phyloP scores from a whole-genome alignment of 2,113 vertebrate species.

The Acanthochromis polyacanthus region DNA sequence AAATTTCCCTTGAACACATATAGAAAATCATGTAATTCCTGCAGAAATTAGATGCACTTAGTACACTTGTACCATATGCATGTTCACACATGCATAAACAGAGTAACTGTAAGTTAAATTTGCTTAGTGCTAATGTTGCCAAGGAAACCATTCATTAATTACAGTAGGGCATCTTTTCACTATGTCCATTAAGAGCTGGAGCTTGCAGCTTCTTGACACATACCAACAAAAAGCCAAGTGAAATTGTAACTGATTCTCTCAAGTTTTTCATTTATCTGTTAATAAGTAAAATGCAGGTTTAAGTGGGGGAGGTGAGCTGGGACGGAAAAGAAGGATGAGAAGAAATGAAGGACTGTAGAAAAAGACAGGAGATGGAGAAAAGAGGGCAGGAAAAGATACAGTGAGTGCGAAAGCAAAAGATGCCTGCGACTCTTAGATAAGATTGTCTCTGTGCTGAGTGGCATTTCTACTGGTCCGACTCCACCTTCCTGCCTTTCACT shows the following conservation, averaged over 20 bases:
- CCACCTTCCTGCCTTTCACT: constrained; percentile 58
- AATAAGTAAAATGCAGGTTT: constrained; percentile 8
- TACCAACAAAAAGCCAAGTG: constrained; percentile 32
- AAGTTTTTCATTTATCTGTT: constrained; percentile 37
- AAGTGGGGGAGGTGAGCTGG: background rate
- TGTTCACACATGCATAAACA: constrained; percentile 27
- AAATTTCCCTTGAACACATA: constrained; percentile 56
- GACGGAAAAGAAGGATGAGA: background rate
- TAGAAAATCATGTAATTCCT: constrained; percentile 49
- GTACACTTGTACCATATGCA: constrained; percentile 6
- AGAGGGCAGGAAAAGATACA: constrained; percentile 14
- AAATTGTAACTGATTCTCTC: constrained; percentile 28
- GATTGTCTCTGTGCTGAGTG: constrained; percentile 75
- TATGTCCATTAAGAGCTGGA: constrained; percentile 43
- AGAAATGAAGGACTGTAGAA: constrained; percentile 5
- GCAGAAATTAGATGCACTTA: constrained; percentile 32
- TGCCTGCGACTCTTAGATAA: constrained; percentile 79
- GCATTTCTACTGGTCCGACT: constrained; percentile 68
- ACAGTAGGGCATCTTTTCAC: constrained; percentile 23
- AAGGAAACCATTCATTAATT: constrained; percentile 77
- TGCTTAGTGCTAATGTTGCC: constrained; percentile 69
- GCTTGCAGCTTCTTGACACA: constrained; percentile 47
- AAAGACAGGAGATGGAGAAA: constrained; percentile 33
- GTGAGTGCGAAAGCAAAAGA: constrained; percentile 27
- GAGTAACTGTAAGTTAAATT: constrained; percentile 45